Evolutionary conservation across 2,888 invertebrate genomes (phyloP), one percentile per base, ranked within the genome.

Genomic region (Artemia sinica): DNA sequence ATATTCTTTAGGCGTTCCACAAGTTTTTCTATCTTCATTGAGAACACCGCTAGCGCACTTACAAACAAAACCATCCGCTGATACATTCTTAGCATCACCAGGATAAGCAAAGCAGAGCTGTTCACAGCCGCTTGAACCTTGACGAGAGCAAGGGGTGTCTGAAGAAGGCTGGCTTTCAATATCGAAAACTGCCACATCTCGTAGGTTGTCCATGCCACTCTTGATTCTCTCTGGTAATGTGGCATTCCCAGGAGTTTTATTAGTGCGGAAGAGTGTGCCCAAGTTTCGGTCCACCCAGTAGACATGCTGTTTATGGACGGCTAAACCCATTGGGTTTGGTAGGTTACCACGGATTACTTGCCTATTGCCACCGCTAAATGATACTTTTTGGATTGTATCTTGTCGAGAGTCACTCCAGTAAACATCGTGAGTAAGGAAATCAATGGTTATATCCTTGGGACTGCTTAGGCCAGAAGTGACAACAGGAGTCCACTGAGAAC

Each of bases 331-430:
- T 0, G 94, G 93, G 76, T 91, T 92, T 0, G 96, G 94, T 14
- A 94, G 79, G 75, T 93, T 91, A 3, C 88, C 82, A 66, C 91
- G 82, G 66, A 96, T 88, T 8, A 91, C 84, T 76, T 89, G 88
- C 71, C 89, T 81, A 74, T 86, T 87, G 2, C 86, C 87, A 1
- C 91, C 91, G 50, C 82, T 86, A 77, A 84, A 90, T 0, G 89
- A 86, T n/a, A 92, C 86, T 77, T 88, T 90, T 76, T 95, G 95
- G 70, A 98, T 94, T 74, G 87, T 90, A 76, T 98, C 97, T 49
- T 93, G 81, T 76, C 89, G 88, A 0, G 93, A 89, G 77, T 98
- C 98, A 0, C 94, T 92, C 97, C 97, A 98, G 77, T 91, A 98
- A 0, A 98, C 88, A 76, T 96, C 94, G 75, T 96, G 91, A 0